Evolutionary conservation across 2,113 vertebrate species (phyloP), one percentile per base, ranked within the genome.

Genomic region (Charadrius vociferus): DNA sequence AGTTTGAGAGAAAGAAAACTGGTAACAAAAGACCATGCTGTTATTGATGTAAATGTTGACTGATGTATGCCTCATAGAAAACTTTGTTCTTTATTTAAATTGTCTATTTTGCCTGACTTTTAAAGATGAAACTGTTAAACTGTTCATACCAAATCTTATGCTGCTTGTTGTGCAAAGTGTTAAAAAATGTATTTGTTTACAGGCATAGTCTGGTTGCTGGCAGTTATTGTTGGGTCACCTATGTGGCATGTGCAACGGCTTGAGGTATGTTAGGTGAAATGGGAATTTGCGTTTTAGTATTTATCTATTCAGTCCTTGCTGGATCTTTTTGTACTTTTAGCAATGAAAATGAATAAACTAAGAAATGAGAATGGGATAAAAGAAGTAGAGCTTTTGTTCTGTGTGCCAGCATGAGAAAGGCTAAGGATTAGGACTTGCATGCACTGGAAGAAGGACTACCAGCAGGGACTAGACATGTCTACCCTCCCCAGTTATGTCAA

Each of bases 171-270:
- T 66, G 19, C 41, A 6, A 53, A 88, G 11, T 67, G 53, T 45
- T 83, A 53, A 88, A 66, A 68, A 39, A 11, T 81, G 19, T 70
- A 1, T 88, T 50, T 94, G 19, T 86, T 97, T 77, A 5, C 95
- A 99, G 98, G 98, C 59, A 63, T 98, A 72, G 98, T 98, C 62
- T 98, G 98, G 98, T 53, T 98, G 89, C 91, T 98, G 95, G 98
- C 98, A 7, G 47, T 97, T 71, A 81, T 98, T 55, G 97, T 98
- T 17, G 98, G 98, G 23, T 96, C 98, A 15, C 98, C 98, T 37
- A 98, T 98, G 98, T 98, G 98, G 98, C 97, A 98, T 0, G 98
- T 98, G 45, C 98, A 98, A 10, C 93, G 58, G 10, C 97, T 99
- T 11, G 98, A 98, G 98, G 98, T 98, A 98, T 15, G 93, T 47